Conservation (phyloP, 2,797 vertebrate genomes). For the Menidia menidia region DNA sequence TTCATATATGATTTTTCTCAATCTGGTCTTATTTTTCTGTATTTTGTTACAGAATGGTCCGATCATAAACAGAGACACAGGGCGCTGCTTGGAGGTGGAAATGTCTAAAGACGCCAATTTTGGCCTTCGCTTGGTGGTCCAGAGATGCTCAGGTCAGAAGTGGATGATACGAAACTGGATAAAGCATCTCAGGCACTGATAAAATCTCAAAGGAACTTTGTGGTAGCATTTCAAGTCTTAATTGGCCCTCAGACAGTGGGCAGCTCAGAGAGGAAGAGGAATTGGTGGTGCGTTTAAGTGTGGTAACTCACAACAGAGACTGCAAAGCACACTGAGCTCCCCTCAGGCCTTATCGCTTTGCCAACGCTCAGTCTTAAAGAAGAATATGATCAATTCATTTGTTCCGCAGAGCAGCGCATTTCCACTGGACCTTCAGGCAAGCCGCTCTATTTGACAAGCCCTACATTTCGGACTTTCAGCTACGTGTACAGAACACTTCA, state of each 20-base stretch:
- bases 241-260: constrained; percentile 50
- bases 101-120: constrained; percentile 98
- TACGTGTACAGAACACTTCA: constrained; percentile 63
- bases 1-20: too few species aligned
- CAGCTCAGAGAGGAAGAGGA: constrained; percentile 34
- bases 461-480: constrained; percentile 56
- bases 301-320: constrained; percentile 53
- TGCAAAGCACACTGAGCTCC: constrained; percentile 43
- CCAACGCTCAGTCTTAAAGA: constrained; percentile 55
- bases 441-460: constrained; percentile 42
- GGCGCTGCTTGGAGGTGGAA: constrained; percentile 95
- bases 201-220: constrained; percentile 37
- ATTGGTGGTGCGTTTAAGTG: constrained; percentile 31
- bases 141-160: constrained; percentile 97
- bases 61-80: constrained; percentile 94
- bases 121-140: constrained; percentile 93
- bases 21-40: neutral
- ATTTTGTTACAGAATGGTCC: constrained; percentile 88
- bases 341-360: constrained; percentile 61
- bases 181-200: constrained; percentile 91
- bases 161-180: constrained; percentile 99
- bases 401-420: constrained; percentile 43
- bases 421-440: constrained; percentile 42
- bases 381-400: constrained; percentile 63
- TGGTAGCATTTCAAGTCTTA: constrained; percentile 30